Conservation (phyloP, 2,113 vertebrate genomes). For the Xerus inauris region DNA sequence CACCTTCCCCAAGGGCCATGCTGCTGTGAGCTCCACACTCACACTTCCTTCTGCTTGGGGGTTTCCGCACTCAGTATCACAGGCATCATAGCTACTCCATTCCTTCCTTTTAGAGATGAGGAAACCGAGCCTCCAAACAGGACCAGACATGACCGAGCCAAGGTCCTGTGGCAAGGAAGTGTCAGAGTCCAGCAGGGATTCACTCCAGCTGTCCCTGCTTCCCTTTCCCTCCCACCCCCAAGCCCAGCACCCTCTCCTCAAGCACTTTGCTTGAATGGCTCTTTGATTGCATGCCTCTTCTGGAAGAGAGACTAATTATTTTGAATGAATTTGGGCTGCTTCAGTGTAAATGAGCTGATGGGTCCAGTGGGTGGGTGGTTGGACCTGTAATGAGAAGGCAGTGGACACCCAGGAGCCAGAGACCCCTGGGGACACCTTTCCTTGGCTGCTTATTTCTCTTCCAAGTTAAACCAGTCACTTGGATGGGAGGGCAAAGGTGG, state of each 20-base stretch:
- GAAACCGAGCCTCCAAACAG: not conserved
- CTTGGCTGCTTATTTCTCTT: not conserved
- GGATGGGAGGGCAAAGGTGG: not conserved
- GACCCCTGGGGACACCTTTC: not conserved
- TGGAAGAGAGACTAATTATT: conserved; percentile 53
- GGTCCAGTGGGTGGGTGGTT: not conserved
- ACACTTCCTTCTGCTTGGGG: not conserved
- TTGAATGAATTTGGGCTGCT: conserved; percentile 64
- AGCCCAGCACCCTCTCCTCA: not conserved
- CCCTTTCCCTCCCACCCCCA: accelerated
- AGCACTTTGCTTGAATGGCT: conserved; percentile 51
- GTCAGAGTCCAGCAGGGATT: too few species aligned
- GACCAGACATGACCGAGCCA: accelerated
- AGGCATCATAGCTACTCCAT: not conserved
- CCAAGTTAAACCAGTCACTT: not conserved
- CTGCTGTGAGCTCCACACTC: not conserved
- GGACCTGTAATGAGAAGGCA: not conserved
- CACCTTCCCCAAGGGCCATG: accelerated
- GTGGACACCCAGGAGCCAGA: not conserved
- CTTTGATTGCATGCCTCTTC: conserved; percentile 59
- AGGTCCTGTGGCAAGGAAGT: not conserved
- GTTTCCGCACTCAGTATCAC: not conserved
- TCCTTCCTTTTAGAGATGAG: not conserved
- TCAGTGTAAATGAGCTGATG: not conserved
- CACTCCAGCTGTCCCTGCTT: not conserved